A percentile compares a stretch with the other conserved stretches of the same genome.
phyloP scores from a whole-genome alignment of 1,140 invertebrate species.

The Kradibia gibbosae region DNA sequence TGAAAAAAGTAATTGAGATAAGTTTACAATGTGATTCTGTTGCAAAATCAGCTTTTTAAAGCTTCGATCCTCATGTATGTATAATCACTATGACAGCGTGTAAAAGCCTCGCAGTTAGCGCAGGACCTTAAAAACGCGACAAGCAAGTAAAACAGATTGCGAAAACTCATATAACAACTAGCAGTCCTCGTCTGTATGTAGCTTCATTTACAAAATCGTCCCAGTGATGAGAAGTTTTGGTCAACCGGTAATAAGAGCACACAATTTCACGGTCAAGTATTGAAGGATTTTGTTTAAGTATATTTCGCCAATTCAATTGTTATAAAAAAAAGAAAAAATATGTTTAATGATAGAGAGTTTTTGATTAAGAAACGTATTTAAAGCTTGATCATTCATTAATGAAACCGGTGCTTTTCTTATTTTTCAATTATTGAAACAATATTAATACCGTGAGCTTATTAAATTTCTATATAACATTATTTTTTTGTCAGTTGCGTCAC shows the following conservation, averaged over 20 bases:
- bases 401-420: background rate
- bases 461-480: background rate
- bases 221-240: background rate
- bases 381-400: background rate
- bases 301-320: background rate
- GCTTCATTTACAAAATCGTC: background rate
- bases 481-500: background rate
- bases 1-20: conserved; percentile 10
- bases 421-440: background rate
- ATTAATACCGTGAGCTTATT: background rate
- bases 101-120: conserved; percentile 5
- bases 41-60: background rate
- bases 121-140: conserved; percentile 62
- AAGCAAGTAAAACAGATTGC: conserved; percentile 62
- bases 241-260: background rate
- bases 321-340: background rate
- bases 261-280: conserved; percentile 5
- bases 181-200: background rate
- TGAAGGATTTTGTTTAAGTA: background rate
- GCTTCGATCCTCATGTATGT: background rate
- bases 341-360: background rate
- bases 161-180: conserved; percentile 21
- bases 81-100: background rate
- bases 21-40: background rate
- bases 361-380: background rate